These are phyloP conservation scores for Alethe diademata DNA, from an alignment of 2,113 vertebrate genomes.

Conservation along the genomic window DNA sequence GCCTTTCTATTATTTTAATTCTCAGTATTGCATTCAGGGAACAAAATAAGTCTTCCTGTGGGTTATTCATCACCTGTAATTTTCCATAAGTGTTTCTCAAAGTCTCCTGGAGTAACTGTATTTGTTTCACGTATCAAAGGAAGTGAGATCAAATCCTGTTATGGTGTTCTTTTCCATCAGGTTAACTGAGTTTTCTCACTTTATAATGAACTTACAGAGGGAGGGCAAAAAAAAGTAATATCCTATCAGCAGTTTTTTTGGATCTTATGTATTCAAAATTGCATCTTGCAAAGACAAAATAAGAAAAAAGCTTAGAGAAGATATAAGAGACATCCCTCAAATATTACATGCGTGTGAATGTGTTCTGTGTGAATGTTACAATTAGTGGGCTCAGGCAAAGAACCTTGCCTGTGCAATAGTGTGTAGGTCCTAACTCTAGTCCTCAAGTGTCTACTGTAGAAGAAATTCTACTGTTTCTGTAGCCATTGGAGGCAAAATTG, in stretches of 20 bases:
- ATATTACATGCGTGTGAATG: rapidly evolving
- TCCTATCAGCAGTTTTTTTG: background rate
- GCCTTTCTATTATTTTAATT: slow-evolving; percentile 52
- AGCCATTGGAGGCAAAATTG: background rate
- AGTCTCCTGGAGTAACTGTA: slow-evolving; percentile 34
- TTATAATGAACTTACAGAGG: background rate
- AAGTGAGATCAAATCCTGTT: slow-evolving; percentile 70
- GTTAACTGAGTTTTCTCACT: slow-evolving; percentile 31
- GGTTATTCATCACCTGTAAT: slow-evolving; percentile 65
- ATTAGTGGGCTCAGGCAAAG: background rate
- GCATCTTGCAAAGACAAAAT: background rate
- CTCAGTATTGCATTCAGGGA: slow-evolving; percentile 31
- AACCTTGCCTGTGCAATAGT: background rate
- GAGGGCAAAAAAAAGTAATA: background rate
- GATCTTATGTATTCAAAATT: background rate
- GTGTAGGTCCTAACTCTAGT: background rate
- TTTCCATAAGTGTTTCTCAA: slow-evolving; percentile 53
- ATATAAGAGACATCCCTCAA: background rate
- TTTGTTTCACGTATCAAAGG: slow-evolving; percentile 63
- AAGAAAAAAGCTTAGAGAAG: background rate
- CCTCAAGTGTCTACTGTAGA: background rate
- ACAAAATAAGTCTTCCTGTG: slow-evolving; percentile 54
- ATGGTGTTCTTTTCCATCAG: slow-evolving; percentile 54
- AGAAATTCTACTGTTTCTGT: background rate
- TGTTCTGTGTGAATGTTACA: rapidly evolving